These are phyloP conservation scores for Lasiurus cinereus DNA, from an alignment of 2,113 vertebrate genomes.

Conservation along the genomic window DNA sequence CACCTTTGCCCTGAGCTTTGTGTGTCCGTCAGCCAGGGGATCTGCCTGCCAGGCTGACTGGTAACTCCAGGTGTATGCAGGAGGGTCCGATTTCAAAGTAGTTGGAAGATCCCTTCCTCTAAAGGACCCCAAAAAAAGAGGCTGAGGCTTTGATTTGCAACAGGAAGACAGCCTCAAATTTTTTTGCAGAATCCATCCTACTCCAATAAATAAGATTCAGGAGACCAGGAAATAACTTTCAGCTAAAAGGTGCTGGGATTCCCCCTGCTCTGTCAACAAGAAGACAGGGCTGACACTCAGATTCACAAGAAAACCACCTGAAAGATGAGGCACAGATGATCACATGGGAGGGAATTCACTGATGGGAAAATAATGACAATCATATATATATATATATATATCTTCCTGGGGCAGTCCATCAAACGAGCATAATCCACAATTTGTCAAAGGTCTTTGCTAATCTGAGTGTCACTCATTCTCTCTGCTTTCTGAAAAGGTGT, in stretches of 20 bases:
- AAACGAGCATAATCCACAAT: neutral
- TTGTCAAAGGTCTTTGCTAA: slow-evolving; percentile 13
- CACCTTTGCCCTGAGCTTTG: slow-evolving; percentile 61
- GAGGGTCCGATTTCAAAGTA: slow-evolving; percentile 78
- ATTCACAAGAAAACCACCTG: neutral
- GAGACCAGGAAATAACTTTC: neutral
- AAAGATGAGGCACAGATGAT: neutral
- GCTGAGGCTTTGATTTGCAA: slow-evolving; percentile 65
- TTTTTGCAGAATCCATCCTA: neutral
- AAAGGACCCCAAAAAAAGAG: slow-evolving; percentile 55
- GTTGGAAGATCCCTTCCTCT: slow-evolving; percentile 34
- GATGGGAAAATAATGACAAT: neutral
- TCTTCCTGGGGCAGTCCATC: neutral
- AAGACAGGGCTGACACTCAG: neutral
- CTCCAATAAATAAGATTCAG: neutral
- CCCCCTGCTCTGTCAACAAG: neutral
- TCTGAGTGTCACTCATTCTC: neutral
- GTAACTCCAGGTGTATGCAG: slow-evolving; percentile 72
- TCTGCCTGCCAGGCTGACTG: neutral
- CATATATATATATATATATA: accelerated
- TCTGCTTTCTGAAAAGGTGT: neutral
- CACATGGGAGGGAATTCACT: neutral
- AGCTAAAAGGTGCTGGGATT: neutral
- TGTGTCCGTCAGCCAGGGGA: slow-evolving; percentile 45
- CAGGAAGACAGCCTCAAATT: slow-evolving; percentile 37